These are phyloP conservation scores for Pseudococcus jackbeardsleyi DNA, from an alignment of 2,888 invertebrate genomes.

Conservation along the genomic window DNA sequence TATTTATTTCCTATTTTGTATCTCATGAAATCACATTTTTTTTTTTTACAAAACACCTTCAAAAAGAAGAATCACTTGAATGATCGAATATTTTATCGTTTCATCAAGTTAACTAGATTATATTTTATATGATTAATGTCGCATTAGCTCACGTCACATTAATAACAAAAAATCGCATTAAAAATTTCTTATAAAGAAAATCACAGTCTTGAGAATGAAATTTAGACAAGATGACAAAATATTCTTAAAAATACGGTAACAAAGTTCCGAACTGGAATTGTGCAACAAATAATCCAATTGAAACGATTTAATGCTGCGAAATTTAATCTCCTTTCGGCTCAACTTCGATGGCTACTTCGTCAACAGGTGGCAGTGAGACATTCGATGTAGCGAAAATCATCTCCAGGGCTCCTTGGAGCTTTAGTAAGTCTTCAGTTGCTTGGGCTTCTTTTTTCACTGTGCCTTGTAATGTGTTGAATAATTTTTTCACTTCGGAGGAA, in stretches of 20 bases:
- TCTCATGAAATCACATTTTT: no score
- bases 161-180: slow-evolving; percentile 3
- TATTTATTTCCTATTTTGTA: no score
- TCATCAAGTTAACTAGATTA: background rate
- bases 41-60: no score
- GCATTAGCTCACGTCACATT: background rate
- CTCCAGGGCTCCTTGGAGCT: slow-evolving; percentile 56
- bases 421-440: slow-evolving; percentile 34
- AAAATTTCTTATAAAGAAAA: background rate
- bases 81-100: no score
- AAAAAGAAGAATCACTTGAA: no score
- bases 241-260: slow-evolving; percentile 25
- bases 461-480: slow-evolving; percentile 24
- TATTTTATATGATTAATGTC: background rate
- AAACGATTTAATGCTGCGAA: background rate
- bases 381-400: slow-evolving; percentile 55
- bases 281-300: background rate
- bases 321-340: background rate
- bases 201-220: background rate
- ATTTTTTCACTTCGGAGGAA: slow-evolving; percentile 60
- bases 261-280: background rate
- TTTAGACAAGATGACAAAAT: background rate
- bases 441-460: background rate
- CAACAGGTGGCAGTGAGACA: slow-evolving; percentile 76
- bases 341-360: background rate